A percentile compares a stretch with the other conserved stretches of the same genome.
Evolutionary conservation across 2,888 invertebrate genomes (phyloP).

Genomic region (Agrotis segetum): DNA sequence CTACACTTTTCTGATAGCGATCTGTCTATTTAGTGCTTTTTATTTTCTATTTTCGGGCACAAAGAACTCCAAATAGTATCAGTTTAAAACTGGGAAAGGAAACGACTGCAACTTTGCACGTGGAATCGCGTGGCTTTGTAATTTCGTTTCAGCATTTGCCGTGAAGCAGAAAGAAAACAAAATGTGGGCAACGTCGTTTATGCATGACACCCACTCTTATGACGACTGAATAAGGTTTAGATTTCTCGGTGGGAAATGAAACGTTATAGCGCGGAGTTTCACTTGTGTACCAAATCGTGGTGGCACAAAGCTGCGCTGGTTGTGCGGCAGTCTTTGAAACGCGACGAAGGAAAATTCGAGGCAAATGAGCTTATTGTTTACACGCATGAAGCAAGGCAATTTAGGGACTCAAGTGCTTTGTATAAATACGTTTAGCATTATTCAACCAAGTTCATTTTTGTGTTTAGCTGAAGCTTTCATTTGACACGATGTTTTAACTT

Average conservation of each 20-base stretch:
- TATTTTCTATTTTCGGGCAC: conserved; percentile 30
- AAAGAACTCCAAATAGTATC: conserved; percentile 45
- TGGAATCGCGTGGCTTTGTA: conserved; percentile 58
- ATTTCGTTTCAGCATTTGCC: conserved; percentile 68
- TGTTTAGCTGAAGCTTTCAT: conserved; percentile 10
- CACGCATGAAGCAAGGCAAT: conserved; percentile 41
- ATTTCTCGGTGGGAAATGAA: conserved; percentile 31
- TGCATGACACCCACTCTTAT: conserved; percentile 36
- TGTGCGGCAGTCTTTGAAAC: conserved; percentile 68
- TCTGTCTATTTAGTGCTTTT: conserved; percentile 23
- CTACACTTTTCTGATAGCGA: conserved; percentile 42
- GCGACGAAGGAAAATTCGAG: conserved; percentile 63
- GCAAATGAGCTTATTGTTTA: conserved; percentile 66
- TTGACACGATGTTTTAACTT: background rate
- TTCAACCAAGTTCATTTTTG: conserved; percentile 31
- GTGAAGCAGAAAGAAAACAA: conserved; percentile 68
- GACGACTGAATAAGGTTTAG: conserved; percentile 47
- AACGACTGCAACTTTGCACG: conserved; percentile 46
- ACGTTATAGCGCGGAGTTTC: conserved; percentile 43
- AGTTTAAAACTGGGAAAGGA: conserved; percentile 43
- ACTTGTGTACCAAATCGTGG: conserved; percentile 64
- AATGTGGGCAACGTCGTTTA: conserved; percentile 30
- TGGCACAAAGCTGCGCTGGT: conserved; percentile 64
- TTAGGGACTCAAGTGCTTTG: conserved; percentile 25
- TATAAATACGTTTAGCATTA: conserved; percentile 16